Evolutionary conservation across 1,140 invertebrate genomes (phyloP).

Genomic region (Drosophila pseudoananassae): DNA sequence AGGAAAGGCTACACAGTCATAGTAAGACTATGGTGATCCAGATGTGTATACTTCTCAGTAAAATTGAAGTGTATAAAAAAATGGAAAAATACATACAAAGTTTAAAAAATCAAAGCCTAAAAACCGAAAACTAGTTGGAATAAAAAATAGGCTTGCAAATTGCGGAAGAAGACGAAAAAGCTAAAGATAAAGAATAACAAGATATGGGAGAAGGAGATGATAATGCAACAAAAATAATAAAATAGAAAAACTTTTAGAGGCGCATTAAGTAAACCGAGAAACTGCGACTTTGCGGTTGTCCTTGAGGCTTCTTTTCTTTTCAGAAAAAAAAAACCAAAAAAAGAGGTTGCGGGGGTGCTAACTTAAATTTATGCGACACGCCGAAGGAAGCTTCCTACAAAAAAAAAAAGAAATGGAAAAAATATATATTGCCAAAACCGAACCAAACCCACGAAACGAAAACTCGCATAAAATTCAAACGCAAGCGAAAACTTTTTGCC

Average conservation of each 20-base stretch:
- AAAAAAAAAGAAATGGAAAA: conserved; percentile 13
- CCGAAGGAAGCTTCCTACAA: conserved; percentile 16
- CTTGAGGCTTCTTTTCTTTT: conserved; percentile 48
- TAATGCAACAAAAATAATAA: conserved; percentile 61
- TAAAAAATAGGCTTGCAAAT: not conserved
- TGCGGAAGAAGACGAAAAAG: not conserved
- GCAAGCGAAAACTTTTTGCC: conserved; percentile 76
- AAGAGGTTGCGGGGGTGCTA: conserved; percentile 26
- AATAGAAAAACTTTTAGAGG: conserved; percentile 81
- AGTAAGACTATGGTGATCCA: too few species aligned
- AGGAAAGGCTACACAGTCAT: conserved; percentile 5
- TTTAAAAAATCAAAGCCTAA: conserved; percentile 35
- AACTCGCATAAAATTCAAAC: conserved; percentile 78
- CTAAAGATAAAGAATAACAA: not conserved
- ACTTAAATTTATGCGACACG: conserved; percentile 81
- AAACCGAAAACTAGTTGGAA: conserved; percentile 2
- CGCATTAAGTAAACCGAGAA: conserved; percentile 79
- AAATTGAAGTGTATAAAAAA: conserved; percentile 1
- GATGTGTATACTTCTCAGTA: not conserved
- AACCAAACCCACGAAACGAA: conserved; percentile 27
- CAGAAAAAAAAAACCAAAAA: not conserved
- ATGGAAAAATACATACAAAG: conserved; percentile 46
- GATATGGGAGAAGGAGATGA: conserved; percentile 47
- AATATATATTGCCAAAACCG: conserved; percentile 4
- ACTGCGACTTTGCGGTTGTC: conserved; percentile 78